phyloP scores from a whole-genome alignment of 2,888 invertebrate species.

The Syritta pipiens region DNA sequence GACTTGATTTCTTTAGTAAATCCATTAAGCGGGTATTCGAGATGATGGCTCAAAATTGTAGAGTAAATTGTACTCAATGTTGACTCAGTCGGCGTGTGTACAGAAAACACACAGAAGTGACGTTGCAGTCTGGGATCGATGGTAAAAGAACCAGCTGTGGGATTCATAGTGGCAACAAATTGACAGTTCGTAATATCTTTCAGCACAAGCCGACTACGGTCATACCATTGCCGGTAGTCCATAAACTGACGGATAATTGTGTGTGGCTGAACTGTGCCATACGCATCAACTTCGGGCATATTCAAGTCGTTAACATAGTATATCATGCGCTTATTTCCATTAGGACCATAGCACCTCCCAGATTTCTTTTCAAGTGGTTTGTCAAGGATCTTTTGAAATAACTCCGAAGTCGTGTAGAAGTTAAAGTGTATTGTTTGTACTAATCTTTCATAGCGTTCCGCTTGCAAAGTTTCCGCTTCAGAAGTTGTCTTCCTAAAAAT shows the following conservation, averaged over 20 bases:
- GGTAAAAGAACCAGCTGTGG: slow-evolving; percentile 97
- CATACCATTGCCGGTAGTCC: slow-evolving; percentile 96
- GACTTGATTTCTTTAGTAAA: slow-evolving; percentile 81
- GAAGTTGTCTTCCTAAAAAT: slow-evolving; percentile 82
- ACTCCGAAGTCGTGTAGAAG: slow-evolving; percentile 95
- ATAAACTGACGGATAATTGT: slow-evolving; percentile 95
- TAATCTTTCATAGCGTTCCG: slow-evolving; percentile 84
- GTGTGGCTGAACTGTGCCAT: slow-evolving; percentile 97
- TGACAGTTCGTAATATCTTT: slow-evolving; percentile 97
- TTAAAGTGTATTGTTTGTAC: slow-evolving; percentile 83
- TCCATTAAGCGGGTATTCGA: slow-evolving; percentile 84
- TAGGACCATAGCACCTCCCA: slow-evolving; percentile 94
- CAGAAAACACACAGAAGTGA: slow-evolving; percentile 92
- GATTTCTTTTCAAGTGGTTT: slow-evolving; percentile 97
- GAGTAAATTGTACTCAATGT: slow-evolving; percentile 91
- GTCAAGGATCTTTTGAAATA: slow-evolving; percentile 93
- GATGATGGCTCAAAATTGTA: slow-evolving; percentile 88
- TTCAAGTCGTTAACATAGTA: slow-evolving; percentile 98
- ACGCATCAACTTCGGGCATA: slow-evolving; percentile 97
- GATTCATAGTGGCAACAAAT: slow-evolving; percentile 97
- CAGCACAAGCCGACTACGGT: slow-evolving; percentile 88
- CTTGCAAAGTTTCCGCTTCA: slow-evolving; percentile 88
- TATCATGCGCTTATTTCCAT: slow-evolving; percentile 89
- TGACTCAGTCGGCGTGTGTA: slow-evolving; percentile 89
- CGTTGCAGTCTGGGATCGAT: slow-evolving; percentile 94